Base-by-base conservation (phyloP, 2,113 vertebrate genomes). In the Narcine bancroftii region DNA sequence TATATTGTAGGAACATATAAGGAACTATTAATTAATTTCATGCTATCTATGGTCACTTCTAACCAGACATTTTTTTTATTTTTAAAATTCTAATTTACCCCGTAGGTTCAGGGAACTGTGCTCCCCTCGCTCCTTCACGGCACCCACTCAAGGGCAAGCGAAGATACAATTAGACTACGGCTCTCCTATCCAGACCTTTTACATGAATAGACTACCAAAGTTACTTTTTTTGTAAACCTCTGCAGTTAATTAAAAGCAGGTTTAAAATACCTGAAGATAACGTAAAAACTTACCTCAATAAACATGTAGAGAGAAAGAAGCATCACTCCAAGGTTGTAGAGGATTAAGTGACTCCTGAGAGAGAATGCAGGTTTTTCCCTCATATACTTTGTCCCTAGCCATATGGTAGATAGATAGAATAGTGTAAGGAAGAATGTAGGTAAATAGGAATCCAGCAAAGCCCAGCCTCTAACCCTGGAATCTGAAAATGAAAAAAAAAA, bases 291-390 rank as follows among this genome's bases (percentile, higher is more conserved):
- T 93, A 98, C 97, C 97, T 98, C 97, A 93, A 95, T 92, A 45
- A 98, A 95, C 97, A 97, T 98, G 92, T 98, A 98, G 1, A 96
- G 93, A 3, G 97, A 98, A 53, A 98, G 96, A 75, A 97, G 93
- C 1, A 97, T 97, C 93, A 98, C 96, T 45, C 95, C 95, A 4
- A 97, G 95, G 93, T 98, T 98, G 75, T 98, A 98, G 65, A 97
- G 93, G 36, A 97, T 96, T 92, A 98, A 96, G 89, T 95, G 92
- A 92, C 95, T 94, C 94, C 95, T 96, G 94, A 98, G 96, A 73
- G 97, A 96, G 79, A 97, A 96, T 10, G 97, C 96, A 81, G 95
- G 95, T 89, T 96, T 96, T 93, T 96, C 94, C 94, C 94, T 97
- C 97, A 98, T 98, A 63, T 96, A 96, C 45, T 94, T 96, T 93